A percentile compares a stretch with the other conserved stretches of the same genome.
phyloP scores from a whole-genome alignment of 2,888 invertebrate species.

The Drosophila subquinaria region DNA sequence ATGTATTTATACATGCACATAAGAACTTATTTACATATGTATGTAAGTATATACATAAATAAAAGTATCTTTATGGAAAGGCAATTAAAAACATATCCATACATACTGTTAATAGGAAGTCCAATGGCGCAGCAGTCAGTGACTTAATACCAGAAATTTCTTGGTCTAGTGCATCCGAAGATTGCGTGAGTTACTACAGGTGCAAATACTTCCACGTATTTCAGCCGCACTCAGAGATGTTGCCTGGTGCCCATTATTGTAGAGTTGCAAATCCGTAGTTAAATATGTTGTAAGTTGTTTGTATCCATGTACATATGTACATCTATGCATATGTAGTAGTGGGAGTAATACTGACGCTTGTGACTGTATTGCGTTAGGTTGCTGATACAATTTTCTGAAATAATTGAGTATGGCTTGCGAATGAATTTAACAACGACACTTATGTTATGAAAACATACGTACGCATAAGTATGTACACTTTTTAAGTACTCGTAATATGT shows the following conservation, averaged over 20 bases:
- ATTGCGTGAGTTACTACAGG: conserved; percentile 56
- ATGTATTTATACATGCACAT: background rate
- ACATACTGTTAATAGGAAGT: conserved; percentile 25
- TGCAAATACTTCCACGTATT: conserved; percentile 62
- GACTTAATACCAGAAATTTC: conserved; percentile 76
- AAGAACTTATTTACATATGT: background rate
- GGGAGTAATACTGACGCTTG: background rate
- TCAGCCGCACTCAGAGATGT: conserved; percentile 25
- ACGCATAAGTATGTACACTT: conserved; percentile 1
- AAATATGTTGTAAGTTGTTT: conserved; percentile 49
- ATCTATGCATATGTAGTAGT: background rate
- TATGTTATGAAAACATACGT: conserved; percentile 10
- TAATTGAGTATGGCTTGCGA: conserved; percentile 73
- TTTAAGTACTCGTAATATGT: conserved; percentile 7
- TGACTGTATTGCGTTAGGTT: conserved; percentile 25
- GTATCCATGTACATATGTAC: background rate
- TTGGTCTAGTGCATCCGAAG: conserved; percentile 59
- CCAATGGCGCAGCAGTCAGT: conserved; percentile 59
- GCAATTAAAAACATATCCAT: background rate
- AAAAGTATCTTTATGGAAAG: conserved; percentile 3
- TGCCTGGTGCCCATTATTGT: conserved; percentile 21
- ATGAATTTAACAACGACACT: conserved; percentile 38
- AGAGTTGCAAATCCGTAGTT: conserved; percentile 21
- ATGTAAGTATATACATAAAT: background rate
- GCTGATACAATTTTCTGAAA: conserved; percentile 74